Evolutionary conservation across 2,888 invertebrate genomes (phyloP), one percentile per base, ranked within the genome.

Genomic region (Lumbricus terrestris): DNA sequence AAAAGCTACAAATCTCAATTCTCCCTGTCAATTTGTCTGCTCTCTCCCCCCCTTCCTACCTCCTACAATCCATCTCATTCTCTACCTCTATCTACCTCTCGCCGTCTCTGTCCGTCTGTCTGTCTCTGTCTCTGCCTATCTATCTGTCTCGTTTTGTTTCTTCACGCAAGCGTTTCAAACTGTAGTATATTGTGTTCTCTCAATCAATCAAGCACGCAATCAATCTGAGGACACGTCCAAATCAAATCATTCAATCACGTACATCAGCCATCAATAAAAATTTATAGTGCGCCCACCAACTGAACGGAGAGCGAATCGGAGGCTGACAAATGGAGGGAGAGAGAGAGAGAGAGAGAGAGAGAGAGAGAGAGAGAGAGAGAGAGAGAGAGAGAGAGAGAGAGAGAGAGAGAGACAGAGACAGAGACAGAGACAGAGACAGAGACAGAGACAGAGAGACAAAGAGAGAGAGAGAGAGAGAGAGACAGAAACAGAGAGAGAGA

Each of bases 121-220:
- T n/a, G n/a, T 5, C 29, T 69, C 8, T 69, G 16, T 16, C 29
- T 69, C 16, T 69, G 6, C 16, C 69, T n/a, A 0, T 29, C 23
- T 16, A 3, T 69, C 1, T 69, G 29, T 69, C 69, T 69, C 8
- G 4, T 2, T n/a, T n/a, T 69, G 29, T 69, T n/a, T n/a, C 69
- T n/a, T 69, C 69, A n/a, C 0, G 29, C 69, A 69, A 2, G 29
- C n/a, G n/a, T n/a, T n/a, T 69, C 69, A 69, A n/a, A 29, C 69
- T 2, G n/a, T 69, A 69, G 69, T 69, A 29, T 69, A 69, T 11
- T n/a, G n/a, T n/a, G 69, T 69, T 69, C 69, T 29, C 8, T n/a
- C 69, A 69, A 69, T 69, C 69, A 69, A 69, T 69, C 69, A 69
- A n/a, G 69, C 69, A 69, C 69, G n/a, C 69, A 69, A 69, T 69